Percentiles rank a stretch among this genome's conserved stretches.
These are phyloP conservation scores for Salvelinus namaycush DNA, from an alignment of 2,113 vertebrate genomes.

Conservation along the genomic window DNA sequence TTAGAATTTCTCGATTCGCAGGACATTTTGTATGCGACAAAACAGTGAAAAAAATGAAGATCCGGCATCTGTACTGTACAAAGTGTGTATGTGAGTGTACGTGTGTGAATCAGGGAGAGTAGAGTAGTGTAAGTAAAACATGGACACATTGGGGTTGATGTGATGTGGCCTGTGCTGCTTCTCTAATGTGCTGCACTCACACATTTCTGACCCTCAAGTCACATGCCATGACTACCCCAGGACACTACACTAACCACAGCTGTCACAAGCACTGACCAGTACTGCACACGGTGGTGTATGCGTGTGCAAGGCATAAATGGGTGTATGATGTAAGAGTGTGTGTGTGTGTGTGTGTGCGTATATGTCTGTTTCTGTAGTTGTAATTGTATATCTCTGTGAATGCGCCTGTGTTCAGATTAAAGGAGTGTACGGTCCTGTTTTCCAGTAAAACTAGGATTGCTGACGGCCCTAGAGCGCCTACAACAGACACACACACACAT, in stretches of 20 bases:
- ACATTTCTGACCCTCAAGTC: constrained; percentile 44
- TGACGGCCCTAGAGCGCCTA: background rate
- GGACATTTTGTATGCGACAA: background rate
- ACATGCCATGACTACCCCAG: constrained; percentile 13
- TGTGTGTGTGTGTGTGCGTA: background rate
- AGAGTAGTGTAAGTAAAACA: constrained; percentile 42
- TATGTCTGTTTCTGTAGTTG: background rate
- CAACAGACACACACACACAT: background rate
- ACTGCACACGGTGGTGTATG: background rate
- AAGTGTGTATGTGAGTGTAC: constrained; percentile 33
- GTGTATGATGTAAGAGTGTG: too few relatives aligned
- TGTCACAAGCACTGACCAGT: background rate
- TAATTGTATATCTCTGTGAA: background rate
- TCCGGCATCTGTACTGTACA: background rate
- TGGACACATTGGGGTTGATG: constrained; percentile 49
- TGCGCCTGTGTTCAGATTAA: background rate
- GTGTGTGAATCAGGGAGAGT: constrained; percentile 34
- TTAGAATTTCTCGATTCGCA: too few relatives aligned
- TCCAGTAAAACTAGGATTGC: background rate
- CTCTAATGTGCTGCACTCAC: constrained; percentile 50
- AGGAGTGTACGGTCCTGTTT: background rate
- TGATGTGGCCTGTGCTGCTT: constrained; percentile 31
- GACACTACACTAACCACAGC: background rate
- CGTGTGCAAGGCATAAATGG: too few relatives aligned
- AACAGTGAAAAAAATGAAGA: background rate